phyloP scores from a whole-genome alignment of 2,888 invertebrate species.

The Torymus tubicola region DNA sequence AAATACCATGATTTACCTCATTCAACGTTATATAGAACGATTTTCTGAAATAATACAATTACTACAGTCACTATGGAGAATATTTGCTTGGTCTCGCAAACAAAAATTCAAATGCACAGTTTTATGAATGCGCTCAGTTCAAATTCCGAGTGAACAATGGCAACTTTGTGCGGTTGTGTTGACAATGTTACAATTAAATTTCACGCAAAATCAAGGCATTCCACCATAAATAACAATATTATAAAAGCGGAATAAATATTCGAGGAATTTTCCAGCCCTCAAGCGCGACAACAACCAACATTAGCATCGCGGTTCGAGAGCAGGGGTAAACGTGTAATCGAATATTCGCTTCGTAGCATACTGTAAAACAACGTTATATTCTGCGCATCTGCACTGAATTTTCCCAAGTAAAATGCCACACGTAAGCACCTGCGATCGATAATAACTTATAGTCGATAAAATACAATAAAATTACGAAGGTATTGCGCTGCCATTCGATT shows the following conservation, averaged over 20 bases:
- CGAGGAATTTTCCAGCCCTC: background rate
- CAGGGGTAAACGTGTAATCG: conserved; percentile 1
- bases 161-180: too few species aligned
- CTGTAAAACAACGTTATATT: conserved; percentile 19
- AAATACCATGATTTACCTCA: too few species aligned
- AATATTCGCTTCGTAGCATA: background rate
- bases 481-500: background rate
- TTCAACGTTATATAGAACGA: too few species aligned
- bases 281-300: background rate
- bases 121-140: too few species aligned
- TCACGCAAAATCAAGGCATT: too few species aligned
- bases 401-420: background rate
- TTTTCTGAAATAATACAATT: too few species aligned
- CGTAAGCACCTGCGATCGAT: conserved; percentile 34
- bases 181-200: too few species aligned
- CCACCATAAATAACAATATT: background rate
- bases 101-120: too few species aligned
- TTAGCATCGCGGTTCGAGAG: background rate
- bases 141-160: too few species aligned
- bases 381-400: conserved; percentile 1
- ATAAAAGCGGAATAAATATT: conserved; percentile 18
- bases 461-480: conserved; percentile 13
- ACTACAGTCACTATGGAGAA: too few species aligned
- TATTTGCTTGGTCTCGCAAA: too few species aligned
- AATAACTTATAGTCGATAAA: conserved; percentile 26